Base-by-base conservation (phyloP, 2,797 vertebrate species). In the Sebastes diploproa region DNA sequence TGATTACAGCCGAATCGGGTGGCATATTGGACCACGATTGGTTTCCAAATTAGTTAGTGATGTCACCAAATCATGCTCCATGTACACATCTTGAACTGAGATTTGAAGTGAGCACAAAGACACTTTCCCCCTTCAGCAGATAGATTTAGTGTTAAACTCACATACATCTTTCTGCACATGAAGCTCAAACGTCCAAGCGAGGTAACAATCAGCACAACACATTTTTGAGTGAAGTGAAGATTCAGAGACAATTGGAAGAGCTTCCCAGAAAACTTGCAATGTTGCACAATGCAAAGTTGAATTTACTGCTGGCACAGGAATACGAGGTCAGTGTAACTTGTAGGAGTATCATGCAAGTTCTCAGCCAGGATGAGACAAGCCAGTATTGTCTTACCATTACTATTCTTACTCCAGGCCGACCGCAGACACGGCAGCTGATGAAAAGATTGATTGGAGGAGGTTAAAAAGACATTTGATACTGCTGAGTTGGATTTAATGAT, bases 351-450 rank as follows among this genome's bases (percentile, higher is more conserved):
- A 81, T 50, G 85, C 72, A 64, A 72, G 77, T 89, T 70, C 84
- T 80, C 76, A 84, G 86, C 81, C 88, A 89, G 86, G 88, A 94
- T 92, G 94, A 95, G 89, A 92, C 91, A 92, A 90, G 85, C 79
- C 77, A 78, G 88, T 91, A 94, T 95, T 89, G 83, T 89, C 85
- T 96, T 95, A 95, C 95, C 92, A 95, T 95, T 95, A 94, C 88
- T 86, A 95, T 93, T 93, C 94, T 91, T 88, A 93, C 90, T 90
- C 59, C 66, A 61, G 73, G 80, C 71, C 60, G 72, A 81, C 91
- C 38, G 50, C 90, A 77, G 86, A 89, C 85, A 88, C 78, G 73
- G 87, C 86, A 91, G 82, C 90, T 87, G 93, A 94, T 92, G 91
- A 94, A 92, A 91, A 92, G 92, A 92, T 91, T 91, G 89, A 94